Base-by-base conservation (phyloP, 2,888 invertebrate genomes). In the Drosophila macrospina region DNA sequence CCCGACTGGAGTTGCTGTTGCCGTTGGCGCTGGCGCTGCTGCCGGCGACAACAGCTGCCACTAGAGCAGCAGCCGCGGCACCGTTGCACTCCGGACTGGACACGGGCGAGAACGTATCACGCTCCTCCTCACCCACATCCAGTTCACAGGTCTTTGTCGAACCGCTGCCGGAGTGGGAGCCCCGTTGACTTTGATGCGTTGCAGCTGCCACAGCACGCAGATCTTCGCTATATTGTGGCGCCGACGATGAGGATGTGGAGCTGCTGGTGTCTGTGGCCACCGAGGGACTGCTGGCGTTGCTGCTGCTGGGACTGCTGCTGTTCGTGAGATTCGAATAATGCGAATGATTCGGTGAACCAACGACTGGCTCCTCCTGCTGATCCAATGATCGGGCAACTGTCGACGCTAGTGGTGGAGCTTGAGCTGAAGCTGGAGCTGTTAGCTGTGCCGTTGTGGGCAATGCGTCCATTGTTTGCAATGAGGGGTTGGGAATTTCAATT, bases 101-200 rank as follows among this genome's bases (percentile, higher is more conserved):
- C 1, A 92, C 73, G 1, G 92, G 92, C n/a, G 92, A 92, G 69
- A 91, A 91, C 3, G 90, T 91, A 59, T 92, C 92, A n/a, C 91
- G 90, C 69, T 92, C 92, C 76, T 90, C 91, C 70, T 92, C 92
- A 11, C 90, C 90, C 61, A 90, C 77, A 78, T 92, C 91, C 26
- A 90, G 80, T 71, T 92, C 92, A 69, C 92, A 91, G 20, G 90
- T 91, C 63, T 92, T 92, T 7, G 86, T 88, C 8, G 90, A 89
- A 4, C 90, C 90, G 11, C 91, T 89, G 11, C 83, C 82, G 0
- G 75, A 71, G 41, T 86, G 81, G 4, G 86, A 86, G 5, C 63
- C 78, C 2, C 73, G 67, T 7, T 55, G 76, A n/a, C 63, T 61
- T 4, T 57, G 61, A 13, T 84, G 85, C 2, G 85, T 81, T n/a